Percentiles rank a stretch among this genome's conserved stretches.
phyloP scores from a whole-genome alignment of 2,113 vertebrate species.

The Excalfactoria chinensis region DNA sequence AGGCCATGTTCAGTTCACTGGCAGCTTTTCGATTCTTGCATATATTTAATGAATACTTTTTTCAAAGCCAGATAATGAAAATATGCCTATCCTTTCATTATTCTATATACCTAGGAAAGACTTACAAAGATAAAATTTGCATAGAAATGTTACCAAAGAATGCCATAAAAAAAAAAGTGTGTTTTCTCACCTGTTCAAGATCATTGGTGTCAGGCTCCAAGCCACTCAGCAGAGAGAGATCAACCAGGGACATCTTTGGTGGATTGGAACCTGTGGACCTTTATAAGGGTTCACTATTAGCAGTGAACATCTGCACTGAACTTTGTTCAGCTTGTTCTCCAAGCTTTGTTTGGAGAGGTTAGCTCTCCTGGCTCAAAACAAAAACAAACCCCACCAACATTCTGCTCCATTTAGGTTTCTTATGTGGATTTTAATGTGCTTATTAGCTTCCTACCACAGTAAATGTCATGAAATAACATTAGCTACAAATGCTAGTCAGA shows the following conservation, averaged over 20 bases:
- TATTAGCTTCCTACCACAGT: neutral
- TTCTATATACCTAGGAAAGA: neutral
- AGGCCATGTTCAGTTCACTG: neutral
- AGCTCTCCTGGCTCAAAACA: neutral
- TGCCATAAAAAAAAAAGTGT: neutral
- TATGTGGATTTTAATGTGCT: neutral
- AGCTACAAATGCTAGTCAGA: neutral
- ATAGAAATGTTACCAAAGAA: neutral
- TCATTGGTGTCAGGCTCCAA: conserved; percentile 73
- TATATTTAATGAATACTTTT: neutral
- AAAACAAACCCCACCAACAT: neutral
- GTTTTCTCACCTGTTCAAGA: conserved; percentile 69
- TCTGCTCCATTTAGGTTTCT: neutral
- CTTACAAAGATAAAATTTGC: neutral
- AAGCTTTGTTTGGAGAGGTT: neutral
- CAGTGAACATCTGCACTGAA: neutral
- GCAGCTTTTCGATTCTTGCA: neutral
- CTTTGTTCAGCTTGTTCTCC: neutral
- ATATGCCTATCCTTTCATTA: neutral
- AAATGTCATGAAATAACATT: neutral
- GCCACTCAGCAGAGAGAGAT: conserved; percentile 79
- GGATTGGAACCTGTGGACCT: conserved; percentile 44
- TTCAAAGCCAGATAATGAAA: neutral
- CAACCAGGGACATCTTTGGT: conserved; percentile 78
- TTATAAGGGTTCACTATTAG: neutral